Evolutionary conservation across 2,888 invertebrate genomes (phyloP).

Genomic region (Eupeodes latifasciatus): DNA sequence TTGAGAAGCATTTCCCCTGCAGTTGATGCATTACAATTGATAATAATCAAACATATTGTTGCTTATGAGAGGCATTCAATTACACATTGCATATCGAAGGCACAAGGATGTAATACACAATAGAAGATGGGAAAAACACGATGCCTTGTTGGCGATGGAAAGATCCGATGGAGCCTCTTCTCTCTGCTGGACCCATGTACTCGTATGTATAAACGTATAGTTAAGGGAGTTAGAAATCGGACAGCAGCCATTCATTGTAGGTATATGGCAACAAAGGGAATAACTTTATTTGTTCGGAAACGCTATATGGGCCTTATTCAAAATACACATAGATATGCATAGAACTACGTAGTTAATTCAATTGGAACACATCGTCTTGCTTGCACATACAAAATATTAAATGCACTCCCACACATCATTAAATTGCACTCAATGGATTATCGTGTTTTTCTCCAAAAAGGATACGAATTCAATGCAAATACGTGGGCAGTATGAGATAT

Average conservation of each 20-base stretch:
- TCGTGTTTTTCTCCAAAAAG: slow-evolving; percentile 17
- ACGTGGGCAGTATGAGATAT: not conserved
- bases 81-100: slow-evolving; percentile 60
- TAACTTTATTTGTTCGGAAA: slow-evolving; percentile 58
- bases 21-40: slow-evolving; percentile 72
- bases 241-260: not conserved
- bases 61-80: slow-evolving; percentile 72
- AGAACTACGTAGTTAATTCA: slow-evolving; percentile 60
- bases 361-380: slow-evolving; percentile 51
- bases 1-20: slow-evolving; percentile 69
- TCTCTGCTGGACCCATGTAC: not conserved
- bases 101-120: slow-evolving; percentile 38
- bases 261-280: slow-evolving; percentile 53
- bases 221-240: not conserved
- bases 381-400: slow-evolving; percentile 42
- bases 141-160: not conserved
- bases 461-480: not conserved
- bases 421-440: slow-evolving; percentile 17
- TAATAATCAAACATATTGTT: slow-evolving; percentile 76
- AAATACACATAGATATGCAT: not conserved
- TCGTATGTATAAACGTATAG: too few relatives aligned
- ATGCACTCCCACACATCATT: slow-evolving; percentile 21
- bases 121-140: slow-evolving; percentile 23
- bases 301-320: slow-evolving; percentile 3
- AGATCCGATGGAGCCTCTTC: not conserved